Base-by-base conservation (phyloP, 2,113 vertebrate species). In the Lipotes vexillifer region DNA sequence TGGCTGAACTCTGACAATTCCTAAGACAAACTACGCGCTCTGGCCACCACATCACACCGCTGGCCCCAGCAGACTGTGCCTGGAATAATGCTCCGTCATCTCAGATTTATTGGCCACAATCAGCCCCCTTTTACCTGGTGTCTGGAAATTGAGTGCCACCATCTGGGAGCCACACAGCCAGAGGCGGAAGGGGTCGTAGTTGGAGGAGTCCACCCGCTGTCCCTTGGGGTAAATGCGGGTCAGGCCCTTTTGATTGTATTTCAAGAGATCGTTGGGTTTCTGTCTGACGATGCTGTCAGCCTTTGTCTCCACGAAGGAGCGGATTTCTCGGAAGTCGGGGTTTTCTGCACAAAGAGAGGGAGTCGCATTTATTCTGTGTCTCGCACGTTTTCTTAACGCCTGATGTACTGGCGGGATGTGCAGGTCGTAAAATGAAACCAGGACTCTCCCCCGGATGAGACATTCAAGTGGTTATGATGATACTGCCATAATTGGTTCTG, bases 71-170 rank as follows among this genome's bases (percentile, higher is more conserved):
- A 13, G 59, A 31, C 25, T 1, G 3, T 15, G 41, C 72, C 57
- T 44, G 57, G 18, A 13, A 8, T 6, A 15, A 81, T 0, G 17
- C 15, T 9, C 41, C 8, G 1, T 29, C 8, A 4, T 31, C 69
- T 10, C 5, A 3, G 33, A 46, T 49, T 6, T 25, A 18, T 21
- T 14, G 4, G 44, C 31, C 21, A 23, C 74, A 1, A 20, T 77
- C 8, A 52, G 33, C 3, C 8, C 52, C 2, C 68, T 11, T 25
- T 97, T 98, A 99, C 99, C 99, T 99, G 99, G 98, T 1, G 99
- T 99, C 98, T 99, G 99, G 98, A 99, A 99, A 98, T 99, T 99
- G 86, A 99, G 99, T 4, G 99, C 99, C 96, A 99, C 99, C 99
- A 99, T 99, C 98, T 99, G 99, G 46, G 99, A 99, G 23, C 99